phyloP scores from a whole-genome alignment of 2,797 vertebrate genomes.

The Champsocephalus gunnari region DNA sequence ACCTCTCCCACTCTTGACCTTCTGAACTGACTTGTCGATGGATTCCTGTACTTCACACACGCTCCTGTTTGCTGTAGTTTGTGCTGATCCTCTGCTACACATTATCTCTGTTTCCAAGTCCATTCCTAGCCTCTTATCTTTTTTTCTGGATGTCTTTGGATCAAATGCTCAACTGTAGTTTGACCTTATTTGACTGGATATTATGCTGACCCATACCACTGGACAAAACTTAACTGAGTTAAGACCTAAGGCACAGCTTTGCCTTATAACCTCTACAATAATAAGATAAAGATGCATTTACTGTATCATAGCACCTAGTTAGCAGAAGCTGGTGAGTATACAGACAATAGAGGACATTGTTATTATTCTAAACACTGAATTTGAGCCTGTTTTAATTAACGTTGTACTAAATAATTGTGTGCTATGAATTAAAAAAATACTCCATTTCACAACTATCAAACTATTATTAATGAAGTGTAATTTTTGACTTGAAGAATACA shows the following conservation, averaged over 20 bases:
- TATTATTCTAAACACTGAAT: neutral
- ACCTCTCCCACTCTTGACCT: slow-evolving; percentile 1
- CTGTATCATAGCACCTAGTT: neutral
- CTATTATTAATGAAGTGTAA: too few relatives aligned
- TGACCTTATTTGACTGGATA: neutral
- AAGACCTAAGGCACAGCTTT: neutral
- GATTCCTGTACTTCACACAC: slow-evolving; percentile 2
- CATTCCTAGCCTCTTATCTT: slow-evolving; percentile 1
- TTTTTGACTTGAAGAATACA: neutral
- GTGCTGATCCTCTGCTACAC: slow-evolving; percentile 25
- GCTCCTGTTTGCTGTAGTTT: slow-evolving; percentile 22
- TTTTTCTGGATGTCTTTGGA: neutral
- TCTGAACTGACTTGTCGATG: slow-evolving; percentile 25
- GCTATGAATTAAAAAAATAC: too few relatives aligned
- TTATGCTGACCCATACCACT: neutral
- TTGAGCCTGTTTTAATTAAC: slow-evolving; percentile 18
- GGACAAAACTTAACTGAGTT: slow-evolving; percentile 14
- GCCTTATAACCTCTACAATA: neutral
- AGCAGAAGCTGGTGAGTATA: slow-evolving; percentile 16
- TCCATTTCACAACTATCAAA: too few relatives aligned
- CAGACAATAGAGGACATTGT: neutral
- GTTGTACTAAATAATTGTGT: neutral
- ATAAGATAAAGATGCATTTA: neutral
- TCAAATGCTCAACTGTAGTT: slow-evolving; percentile 10
- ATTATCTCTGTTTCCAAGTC: slow-evolving; percentile 45